Evolutionary conservation across 2,113 vertebrate species (phyloP).

Genomic region (Cacatua alba): DNA sequence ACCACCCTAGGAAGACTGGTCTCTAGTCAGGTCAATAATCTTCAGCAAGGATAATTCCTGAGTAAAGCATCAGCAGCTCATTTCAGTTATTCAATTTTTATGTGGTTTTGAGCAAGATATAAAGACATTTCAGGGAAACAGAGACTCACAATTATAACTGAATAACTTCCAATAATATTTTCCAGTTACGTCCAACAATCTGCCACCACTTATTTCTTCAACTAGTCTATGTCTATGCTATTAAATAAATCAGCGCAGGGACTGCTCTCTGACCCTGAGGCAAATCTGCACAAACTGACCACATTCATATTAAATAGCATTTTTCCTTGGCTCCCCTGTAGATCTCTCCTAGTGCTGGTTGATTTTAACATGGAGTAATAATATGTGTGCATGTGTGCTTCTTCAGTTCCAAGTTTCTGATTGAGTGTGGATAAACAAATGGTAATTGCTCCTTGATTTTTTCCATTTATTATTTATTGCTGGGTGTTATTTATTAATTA

Average conservation of each 20-base stretch:
- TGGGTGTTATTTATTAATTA: not conserved
- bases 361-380: not conserved
- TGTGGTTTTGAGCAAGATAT: not conserved
- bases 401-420: not conserved
- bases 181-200: not conserved
- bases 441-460: not conserved
- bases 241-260: not conserved
- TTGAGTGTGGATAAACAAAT: not conserved
- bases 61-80: not conserved
- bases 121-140: not conserved
- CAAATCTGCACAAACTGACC: not conserved
- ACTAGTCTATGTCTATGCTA: not conserved
- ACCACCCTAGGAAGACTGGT: not conserved
- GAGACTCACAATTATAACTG: not conserved
- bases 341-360: not conserved
- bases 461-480: not conserved
- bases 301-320: not conserved
- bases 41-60: not conserved
- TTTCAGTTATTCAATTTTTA: not conserved
- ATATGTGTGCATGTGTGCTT: accelerated
- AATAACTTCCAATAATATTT: not conserved
- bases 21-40: not conserved
- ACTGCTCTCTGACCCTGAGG: not conserved
- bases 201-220: not conserved
- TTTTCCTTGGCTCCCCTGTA: not conserved